Percentiles rank a stretch among this genome's conserved stretches.
Evolutionary conservation across 2,113 vertebrate species (phyloP).

Genomic region (Herpetotheres cachinnans): DNA sequence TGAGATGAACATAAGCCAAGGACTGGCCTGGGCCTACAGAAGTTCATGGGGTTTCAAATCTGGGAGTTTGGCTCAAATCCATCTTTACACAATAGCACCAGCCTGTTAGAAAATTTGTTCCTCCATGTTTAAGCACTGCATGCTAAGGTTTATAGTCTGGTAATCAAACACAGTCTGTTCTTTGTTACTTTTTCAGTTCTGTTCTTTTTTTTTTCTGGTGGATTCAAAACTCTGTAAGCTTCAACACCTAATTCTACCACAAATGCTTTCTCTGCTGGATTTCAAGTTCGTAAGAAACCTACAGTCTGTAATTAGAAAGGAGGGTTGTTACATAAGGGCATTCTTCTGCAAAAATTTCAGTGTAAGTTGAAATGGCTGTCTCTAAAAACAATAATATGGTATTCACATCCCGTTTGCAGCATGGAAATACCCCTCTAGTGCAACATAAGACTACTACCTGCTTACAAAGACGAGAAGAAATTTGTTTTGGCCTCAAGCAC

Average conservation of each 20-base stretch:
- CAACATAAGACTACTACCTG: not conserved
- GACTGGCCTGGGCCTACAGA: not conserved
- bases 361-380: not conserved
- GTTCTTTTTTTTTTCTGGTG: not conserved
- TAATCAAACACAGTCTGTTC: conserved; percentile 17
- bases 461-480: not conserved
- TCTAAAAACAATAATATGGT: not conserved
- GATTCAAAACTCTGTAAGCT: not conserved
- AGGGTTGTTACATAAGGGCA: not conserved
- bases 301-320: not conserved
- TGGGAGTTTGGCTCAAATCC: conserved; percentile 23
- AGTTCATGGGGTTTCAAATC: conserved; percentile 14
- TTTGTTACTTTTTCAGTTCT: not conserved
- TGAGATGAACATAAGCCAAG: not conserved
- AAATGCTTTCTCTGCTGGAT: not conserved
- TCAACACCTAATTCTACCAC: not conserved
- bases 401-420: not conserved
- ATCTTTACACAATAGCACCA: not conserved
- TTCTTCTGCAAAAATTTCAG: not conserved
- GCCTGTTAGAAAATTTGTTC: not conserved
- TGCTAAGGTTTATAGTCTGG: not conserved
- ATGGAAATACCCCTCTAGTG: not conserved
- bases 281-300: not conserved
- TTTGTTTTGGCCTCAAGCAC: not conserved
- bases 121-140: not conserved